These are phyloP conservation scores for Hemicrepidius hirtus DNA, from an alignment of 2,888 invertebrate genomes.

Conservation along the genomic window DNA sequence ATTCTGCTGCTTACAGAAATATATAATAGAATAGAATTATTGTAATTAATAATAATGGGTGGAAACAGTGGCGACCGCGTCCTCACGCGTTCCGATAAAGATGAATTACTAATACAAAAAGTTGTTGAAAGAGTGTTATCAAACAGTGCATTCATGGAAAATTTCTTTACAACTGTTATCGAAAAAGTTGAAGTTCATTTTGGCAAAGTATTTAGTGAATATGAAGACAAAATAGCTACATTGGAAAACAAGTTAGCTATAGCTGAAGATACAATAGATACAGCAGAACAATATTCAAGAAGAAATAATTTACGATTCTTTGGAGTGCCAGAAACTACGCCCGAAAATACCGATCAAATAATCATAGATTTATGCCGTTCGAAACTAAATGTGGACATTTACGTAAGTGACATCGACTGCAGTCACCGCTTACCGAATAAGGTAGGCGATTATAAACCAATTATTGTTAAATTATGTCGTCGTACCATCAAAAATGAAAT, in stretches of 20 bases:
- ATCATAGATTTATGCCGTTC: not conserved
- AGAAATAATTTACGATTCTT: not conserved
- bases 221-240: not conserved
- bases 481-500: too few species aligned
- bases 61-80: too few species aligned
- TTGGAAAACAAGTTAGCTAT: not conserved
- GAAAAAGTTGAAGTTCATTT: not conserved
- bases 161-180: not conserved
- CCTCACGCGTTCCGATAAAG: too few species aligned
- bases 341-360: not conserved
- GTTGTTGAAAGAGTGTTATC: not conserved
- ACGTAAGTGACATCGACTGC: not conserved
- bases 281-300: not conserved
- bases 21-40: too few species aligned
- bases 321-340: not conserved
- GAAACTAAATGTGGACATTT: not conserved
- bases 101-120: not conserved
- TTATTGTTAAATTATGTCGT: too few species aligned
- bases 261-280: not conserved
- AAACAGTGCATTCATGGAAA: not conserved
- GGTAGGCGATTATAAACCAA: not conserved
- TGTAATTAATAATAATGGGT: too few species aligned
- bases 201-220: not conserved
- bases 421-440: not conserved
- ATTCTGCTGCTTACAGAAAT: too few species aligned